Conservation (phyloP, 2,888 invertebrate species). For the Heteromurus nitidus region DNA sequence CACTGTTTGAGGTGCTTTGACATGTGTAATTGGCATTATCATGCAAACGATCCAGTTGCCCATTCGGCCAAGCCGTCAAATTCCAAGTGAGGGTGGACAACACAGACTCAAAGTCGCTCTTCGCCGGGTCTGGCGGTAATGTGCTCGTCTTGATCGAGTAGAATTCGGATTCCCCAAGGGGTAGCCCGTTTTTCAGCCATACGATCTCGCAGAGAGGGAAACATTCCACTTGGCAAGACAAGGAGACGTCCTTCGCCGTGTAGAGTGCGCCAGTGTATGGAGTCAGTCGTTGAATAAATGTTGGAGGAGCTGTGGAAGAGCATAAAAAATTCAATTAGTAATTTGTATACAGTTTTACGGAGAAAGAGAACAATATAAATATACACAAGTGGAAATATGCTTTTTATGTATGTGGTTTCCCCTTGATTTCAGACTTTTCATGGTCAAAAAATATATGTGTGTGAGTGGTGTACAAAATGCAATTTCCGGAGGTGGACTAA, state of each 20-base stretch:
- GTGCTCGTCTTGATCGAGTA: slow-evolving; percentile 83
- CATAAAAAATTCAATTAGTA: no score
- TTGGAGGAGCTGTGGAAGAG: slow-evolving; percentile 85
- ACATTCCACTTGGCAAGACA: slow-evolving; percentile 92
- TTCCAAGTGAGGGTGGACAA: slow-evolving; percentile 93
- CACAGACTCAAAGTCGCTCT: slow-evolving; percentile 92
- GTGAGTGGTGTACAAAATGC: not conserved
- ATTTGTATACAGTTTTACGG: no score
- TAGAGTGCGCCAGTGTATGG: slow-evolving; percentile 84
- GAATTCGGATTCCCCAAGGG: slow-evolving; percentile 78
- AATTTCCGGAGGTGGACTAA: slow-evolving; percentile 12
- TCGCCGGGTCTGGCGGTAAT: slow-evolving; percentile 84
- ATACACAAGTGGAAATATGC: no score
- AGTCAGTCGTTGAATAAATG: slow-evolving; percentile 88
- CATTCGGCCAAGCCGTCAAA: slow-evolving; percentile 88
- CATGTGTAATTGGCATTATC: slow-evolving; percentile 91
- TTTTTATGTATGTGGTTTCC: no score
- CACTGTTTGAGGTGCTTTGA: slow-evolving; percentile 84
- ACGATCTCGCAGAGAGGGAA: slow-evolving; percentile 86
- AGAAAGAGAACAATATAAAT: no score
- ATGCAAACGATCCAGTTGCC: slow-evolving; percentile 84
- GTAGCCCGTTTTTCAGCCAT: slow-evolving; percentile 88
- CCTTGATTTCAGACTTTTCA: no score
- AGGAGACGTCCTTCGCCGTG: slow-evolving; percentile 81
- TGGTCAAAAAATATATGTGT: not conserved